Evolutionary conservation across 2,888 invertebrate species (phyloP).

Genomic region (Heliconius sara): DNA sequence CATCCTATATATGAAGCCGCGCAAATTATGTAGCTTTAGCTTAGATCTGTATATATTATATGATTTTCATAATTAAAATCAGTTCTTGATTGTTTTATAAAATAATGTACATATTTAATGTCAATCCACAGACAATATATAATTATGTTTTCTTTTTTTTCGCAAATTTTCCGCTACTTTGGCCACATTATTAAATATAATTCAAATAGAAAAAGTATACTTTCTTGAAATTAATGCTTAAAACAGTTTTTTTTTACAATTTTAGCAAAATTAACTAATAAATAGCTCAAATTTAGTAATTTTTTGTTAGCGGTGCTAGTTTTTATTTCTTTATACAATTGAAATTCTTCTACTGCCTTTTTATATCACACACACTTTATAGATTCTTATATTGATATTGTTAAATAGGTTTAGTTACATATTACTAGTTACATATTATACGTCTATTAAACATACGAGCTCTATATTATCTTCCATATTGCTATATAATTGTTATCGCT

Average conservation of each 20-base stretch:
- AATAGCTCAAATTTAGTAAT: slow-evolving; percentile 22
- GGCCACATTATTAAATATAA: background rate
- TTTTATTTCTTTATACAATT: slow-evolving; percentile 23
- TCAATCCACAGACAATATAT: background rate
- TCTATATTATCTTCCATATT: slow-evolving; percentile 2
- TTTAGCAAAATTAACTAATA: slow-evolving; percentile 10
- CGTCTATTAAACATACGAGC: background rate
- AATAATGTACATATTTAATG: background rate
- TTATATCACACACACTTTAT: slow-evolving; percentile 21
- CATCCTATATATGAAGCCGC: background rate
- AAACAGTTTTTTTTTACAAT: slow-evolving; percentile 13
- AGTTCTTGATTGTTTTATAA: background rate
- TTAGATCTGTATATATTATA: background rate
- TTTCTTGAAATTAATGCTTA: background rate
- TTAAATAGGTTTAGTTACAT: slow-evolving; percentile 30
- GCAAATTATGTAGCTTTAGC: slow-evolving; percentile 11
- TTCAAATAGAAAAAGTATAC: background rate
- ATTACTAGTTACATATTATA: slow-evolving; percentile 7
- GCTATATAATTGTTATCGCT: slow-evolving; percentile 13
- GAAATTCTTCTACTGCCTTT: slow-evolving; percentile 24
- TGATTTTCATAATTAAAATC: background rate
- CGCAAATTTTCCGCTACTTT: background rate
- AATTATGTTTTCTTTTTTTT: background rate
- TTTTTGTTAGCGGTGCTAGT: slow-evolving; percentile 26
- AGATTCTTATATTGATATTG: slow-evolving; percentile 20